phyloP scores from a whole-genome alignment of 2,113 vertebrate species.

The Sceloporus undulatus region DNA sequence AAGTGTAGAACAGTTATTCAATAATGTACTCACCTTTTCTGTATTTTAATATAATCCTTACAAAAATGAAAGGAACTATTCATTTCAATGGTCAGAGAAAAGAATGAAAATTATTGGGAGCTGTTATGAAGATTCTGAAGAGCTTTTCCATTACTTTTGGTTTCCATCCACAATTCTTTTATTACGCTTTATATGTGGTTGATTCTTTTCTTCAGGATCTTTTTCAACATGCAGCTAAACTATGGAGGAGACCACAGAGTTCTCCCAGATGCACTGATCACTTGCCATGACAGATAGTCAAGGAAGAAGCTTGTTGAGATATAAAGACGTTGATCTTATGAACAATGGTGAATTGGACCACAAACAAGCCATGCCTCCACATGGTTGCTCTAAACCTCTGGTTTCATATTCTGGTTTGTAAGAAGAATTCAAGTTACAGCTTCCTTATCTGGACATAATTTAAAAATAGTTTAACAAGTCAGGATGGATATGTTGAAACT shows the following conservation, averaged over 20 bases:
- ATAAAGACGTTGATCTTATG: neutral
- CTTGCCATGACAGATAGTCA: neutral
- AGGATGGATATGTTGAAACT: neutral
- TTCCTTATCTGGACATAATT: neutral
- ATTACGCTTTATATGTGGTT: neutral
- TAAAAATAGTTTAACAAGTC: neutral
- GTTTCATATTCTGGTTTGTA: neutral
- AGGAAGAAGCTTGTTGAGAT: neutral
- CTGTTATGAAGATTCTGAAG: conserved; percentile 27
- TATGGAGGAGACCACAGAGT: neutral
- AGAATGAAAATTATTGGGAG: conserved; percentile 9
- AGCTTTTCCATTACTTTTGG: neutral
- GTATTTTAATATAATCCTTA: conserved; percentile 49
- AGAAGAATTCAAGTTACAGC: neutral
- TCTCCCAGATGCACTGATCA: neutral
- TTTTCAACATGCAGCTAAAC: neutral
- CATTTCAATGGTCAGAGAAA: conserved; percentile 24
- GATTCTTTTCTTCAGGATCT: neutral
- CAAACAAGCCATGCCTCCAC: neutral
- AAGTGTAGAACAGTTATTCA: conserved; percentile 32
- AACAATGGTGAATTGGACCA: neutral
- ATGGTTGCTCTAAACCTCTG: neutral
- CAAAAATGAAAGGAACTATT: conserved; percentile 57
- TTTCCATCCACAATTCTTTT: conserved; percentile 9
- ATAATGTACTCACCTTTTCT: conserved; percentile 50